Conservation (phyloP, 2,888 invertebrate genomes). For the Aleiodes leptofemur region DNA sequence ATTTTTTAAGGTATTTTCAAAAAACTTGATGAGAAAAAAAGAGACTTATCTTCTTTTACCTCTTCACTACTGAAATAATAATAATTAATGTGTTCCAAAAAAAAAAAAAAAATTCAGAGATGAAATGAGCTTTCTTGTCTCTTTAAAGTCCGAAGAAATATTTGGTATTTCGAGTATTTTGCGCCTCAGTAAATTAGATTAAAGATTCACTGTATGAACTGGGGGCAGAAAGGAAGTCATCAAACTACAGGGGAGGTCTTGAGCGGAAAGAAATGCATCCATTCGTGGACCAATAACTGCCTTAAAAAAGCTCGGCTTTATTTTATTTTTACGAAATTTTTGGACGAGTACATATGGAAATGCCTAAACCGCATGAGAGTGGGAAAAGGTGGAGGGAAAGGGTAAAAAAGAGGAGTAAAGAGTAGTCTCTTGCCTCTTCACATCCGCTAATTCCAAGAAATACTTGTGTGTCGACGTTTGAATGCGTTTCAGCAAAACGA, state of each 20-base stretch:
- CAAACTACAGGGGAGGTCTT: constrained; percentile 35
- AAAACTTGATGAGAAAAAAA: no score
- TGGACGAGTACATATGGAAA: constrained; percentile 30
- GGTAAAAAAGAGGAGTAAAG: constrained; percentile 30
- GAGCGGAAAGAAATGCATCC: constrained; percentile 20
- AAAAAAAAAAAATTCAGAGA: constrained; percentile 15
- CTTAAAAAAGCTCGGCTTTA: constrained; percentile 1
- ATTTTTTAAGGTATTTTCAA: no score
- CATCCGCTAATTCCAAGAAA: constrained; percentile 66
- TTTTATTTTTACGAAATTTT: constrained; percentile 28
- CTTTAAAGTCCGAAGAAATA: not conserved
- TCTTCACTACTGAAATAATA: not conserved
- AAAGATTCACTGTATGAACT: constrained; percentile 12
- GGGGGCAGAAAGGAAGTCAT: constrained; percentile 27
- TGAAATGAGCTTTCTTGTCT: not conserved
- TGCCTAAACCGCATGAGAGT: constrained; percentile 26
- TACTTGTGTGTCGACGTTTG: constrained; percentile 63
- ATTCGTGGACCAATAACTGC: constrained; percentile 24
- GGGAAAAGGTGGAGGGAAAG: constrained; percentile 29
- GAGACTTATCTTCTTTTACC: no score
- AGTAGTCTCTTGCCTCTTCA: constrained; percentile 47
- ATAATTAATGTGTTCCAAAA: constrained; percentile 16
- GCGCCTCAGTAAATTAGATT: not conserved
- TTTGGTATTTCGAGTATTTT: not conserved
- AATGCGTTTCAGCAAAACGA: constrained; percentile 70